phyloP scores from a whole-genome alignment of 1,140 invertebrate species.

The Lerema accius region DNA sequence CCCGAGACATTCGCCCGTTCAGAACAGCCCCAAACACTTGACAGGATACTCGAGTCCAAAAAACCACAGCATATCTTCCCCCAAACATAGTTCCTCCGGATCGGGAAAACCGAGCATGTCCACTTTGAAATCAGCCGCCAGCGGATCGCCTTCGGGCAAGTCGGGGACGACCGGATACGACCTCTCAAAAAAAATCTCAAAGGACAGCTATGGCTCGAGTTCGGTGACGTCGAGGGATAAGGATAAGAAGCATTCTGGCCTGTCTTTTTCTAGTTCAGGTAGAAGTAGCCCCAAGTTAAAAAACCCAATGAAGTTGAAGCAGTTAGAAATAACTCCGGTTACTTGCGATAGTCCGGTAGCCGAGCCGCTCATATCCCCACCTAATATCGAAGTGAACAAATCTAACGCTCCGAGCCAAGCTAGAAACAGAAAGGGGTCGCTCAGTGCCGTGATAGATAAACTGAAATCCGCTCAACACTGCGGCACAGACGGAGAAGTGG shows the following conservation, averaged over 20 bases:
- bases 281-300: conserved; percentile 87
- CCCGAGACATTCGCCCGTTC: conserved; percentile 90
- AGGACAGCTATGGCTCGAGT: conserved; percentile 80
- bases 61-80: conserved; percentile 87
- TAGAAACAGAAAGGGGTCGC: conserved; percentile 88
- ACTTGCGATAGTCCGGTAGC: conserved; percentile 69
- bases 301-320: conserved; percentile 87
- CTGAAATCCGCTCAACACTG: conserved; percentile 89
- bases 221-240: conserved; percentile 83
- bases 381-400: conserved; percentile 82
- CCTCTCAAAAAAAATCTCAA: conserved; percentile 79
- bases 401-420: conserved; percentile 83
- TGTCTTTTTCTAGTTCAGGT: conserved; percentile 80
- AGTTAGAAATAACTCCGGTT: conserved; percentile 84
- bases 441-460: conserved; percentile 94
- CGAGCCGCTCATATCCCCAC: conserved; percentile 83
- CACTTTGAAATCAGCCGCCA: conserved; percentile 90
- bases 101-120: conserved; percentile 95
- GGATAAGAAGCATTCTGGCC: conserved; percentile 84
- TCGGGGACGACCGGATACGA: conserved; percentile 75
- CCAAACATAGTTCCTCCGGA: conserved; percentile 88
- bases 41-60: conserved; percentile 87
- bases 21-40: conserved; percentile 89
- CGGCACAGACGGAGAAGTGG: conserved; percentile 73
- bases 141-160: conserved; percentile 80